phyloP scores from a whole-genome alignment of 2,888 invertebrate species.

The Himalopsyche kuldschensis region DNA sequence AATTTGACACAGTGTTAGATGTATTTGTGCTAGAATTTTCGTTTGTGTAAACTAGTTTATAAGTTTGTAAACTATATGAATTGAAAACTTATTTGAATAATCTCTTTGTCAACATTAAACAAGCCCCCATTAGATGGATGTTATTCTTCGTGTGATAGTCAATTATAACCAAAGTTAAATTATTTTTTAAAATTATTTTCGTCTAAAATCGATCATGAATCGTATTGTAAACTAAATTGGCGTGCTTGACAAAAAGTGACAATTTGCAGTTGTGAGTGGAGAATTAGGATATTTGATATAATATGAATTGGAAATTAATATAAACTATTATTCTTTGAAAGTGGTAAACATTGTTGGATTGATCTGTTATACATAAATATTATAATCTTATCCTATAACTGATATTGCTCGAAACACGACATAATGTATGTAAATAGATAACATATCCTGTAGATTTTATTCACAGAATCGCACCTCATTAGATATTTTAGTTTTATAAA shows the following conservation, averaged over 20 bases:
- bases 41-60: conserved; percentile 16
- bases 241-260: neutral
- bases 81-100: neutral
- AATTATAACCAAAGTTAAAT: conserved; percentile 39
- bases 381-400: neutral
- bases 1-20: neutral
- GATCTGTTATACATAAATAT: neutral
- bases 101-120: conserved; percentile 10
- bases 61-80: neutral
- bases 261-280: neutral
- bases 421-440: neutral
- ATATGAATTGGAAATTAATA: neutral
- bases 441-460: neutral
- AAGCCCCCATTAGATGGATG: conserved; percentile 35
- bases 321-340: neutral
- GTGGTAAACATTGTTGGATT: neutral
- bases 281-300: neutral
- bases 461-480: neutral
- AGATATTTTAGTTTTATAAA: neutral
- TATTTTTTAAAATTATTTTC: conserved; percentile 16
- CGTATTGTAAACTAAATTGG: neutral
- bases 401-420: neutral
- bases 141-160: conserved; percentile 39
- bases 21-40: neutral
- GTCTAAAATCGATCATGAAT: neutral